A percentile compares a stretch with the other conserved stretches of the same genome.
These are phyloP conservation scores for Saccopteryx bilineata DNA, from an alignment of 2,113 vertebrate genomes.

Conservation along the genomic window DNA sequence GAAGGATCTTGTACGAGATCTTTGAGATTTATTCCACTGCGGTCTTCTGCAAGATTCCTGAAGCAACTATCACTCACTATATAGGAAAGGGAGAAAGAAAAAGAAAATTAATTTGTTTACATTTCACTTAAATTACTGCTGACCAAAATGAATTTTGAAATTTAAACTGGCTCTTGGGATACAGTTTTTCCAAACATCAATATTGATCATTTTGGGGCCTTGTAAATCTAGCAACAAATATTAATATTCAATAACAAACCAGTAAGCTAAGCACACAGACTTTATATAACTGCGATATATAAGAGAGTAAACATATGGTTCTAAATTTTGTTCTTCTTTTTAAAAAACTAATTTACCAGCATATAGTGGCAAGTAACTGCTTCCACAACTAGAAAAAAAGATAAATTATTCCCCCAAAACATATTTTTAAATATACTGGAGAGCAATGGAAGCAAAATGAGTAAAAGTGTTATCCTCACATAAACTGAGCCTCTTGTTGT, in stretches of 20 bases:
- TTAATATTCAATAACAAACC: slow-evolving; percentile 42
- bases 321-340: slow-evolving; percentile 57
- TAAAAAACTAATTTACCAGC: not conserved
- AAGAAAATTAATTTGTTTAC: slow-evolving; percentile 59
- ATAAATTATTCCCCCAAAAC: not conserved
- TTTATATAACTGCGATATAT: slow-evolving; percentile 3
- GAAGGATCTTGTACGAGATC: slow-evolving; percentile 99
- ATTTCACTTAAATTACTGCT: slow-evolving; percentile 51
- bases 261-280: not conserved
- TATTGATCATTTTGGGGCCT: not conserved
- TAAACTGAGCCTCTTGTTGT: not conserved
- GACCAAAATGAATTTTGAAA: slow-evolving; percentile 48
- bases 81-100: slow-evolving; percentile 78
- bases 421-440: slow-evolving; percentile 19
- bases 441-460: not conserved
- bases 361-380: not conserved
- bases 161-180: not conserved
- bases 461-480: not conserved
- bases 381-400: not conserved
- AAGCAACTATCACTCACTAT: slow-evolving; percentile 99
- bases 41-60: slow-evolving; percentile 98
- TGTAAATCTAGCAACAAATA: not conserved
- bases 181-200: slow-evolving; percentile 37
- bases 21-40: slow-evolving; percentile 99
- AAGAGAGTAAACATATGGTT: not conserved